Evolutionary conservation across 2,113 vertebrate genomes (phyloP).

Genomic region (Peromyscus californicus): DNA sequence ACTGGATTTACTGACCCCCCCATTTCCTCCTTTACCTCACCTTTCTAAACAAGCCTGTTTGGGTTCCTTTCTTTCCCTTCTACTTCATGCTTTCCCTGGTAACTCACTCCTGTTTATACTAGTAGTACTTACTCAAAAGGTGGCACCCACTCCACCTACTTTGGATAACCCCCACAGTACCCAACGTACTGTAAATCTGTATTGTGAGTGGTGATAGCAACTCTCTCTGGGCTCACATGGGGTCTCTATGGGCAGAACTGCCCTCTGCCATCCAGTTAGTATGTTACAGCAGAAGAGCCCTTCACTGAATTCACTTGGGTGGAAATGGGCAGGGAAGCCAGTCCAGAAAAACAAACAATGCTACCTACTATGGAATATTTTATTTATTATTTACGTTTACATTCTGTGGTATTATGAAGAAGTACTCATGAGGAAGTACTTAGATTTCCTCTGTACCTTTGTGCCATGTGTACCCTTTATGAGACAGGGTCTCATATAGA

Average conservation of each 20-base stretch:
- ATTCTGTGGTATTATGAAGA: neutral
- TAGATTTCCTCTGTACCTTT: neutral
- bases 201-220: neutral
- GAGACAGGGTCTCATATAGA: neutral
- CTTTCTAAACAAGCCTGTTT: neutral
- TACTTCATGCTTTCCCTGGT: neutral
- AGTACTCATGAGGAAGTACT: neutral
- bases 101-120: neutral
- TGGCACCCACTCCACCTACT: neutral
- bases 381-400: neutral
- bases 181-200: neutral
- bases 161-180: no score
- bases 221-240: neutral
- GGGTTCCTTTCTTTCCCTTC: neutral
- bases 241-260: neutral
- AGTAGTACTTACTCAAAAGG: neutral
- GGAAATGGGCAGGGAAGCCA: neutral
- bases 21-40: neutral
- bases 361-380: neutral
- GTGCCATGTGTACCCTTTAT: neutral
- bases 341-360: neutral
- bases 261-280: neutral
- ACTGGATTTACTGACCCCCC: neutral
- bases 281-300: neutral
- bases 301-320: neutral